Evolutionary conservation across 2,113 vertebrate species (phyloP).

Genomic region (Abramis brama): DNA sequence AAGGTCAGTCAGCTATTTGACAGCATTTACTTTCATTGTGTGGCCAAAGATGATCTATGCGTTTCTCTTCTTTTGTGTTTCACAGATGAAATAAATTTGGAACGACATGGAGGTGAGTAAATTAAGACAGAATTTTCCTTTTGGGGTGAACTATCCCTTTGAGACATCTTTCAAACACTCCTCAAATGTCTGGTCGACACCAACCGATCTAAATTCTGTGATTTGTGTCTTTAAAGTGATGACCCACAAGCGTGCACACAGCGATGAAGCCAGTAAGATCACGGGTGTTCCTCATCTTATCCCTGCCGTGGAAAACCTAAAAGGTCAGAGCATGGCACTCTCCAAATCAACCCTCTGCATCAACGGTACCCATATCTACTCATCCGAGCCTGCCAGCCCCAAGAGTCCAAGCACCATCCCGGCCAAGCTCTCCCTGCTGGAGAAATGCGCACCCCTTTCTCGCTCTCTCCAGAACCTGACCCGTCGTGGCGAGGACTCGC

Average conservation of each 20-base stretch:
- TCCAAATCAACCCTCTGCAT: conserved; percentile 92
- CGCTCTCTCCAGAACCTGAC: conserved; percentile 79
- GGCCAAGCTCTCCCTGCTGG: conserved; percentile 70
- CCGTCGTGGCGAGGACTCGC: conserved; percentile 71
- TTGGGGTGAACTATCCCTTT: too few species aligned
- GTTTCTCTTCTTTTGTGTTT: conserved; percentile 10
- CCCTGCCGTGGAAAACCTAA: conserved; percentile 72
- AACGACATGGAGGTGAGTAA: background rate
- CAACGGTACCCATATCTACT: conserved; percentile 94
- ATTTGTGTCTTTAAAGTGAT: conserved; percentile 63
- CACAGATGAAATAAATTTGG: background rate
- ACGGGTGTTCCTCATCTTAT: conserved; percentile 66
- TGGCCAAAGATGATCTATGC: too few species aligned
- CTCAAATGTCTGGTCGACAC: background rate
- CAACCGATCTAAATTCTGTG: conserved; percentile 6
- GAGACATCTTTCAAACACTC: background rate
- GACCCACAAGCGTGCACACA: conserved; percentile 91
- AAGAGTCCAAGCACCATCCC: conserved; percentile 63
- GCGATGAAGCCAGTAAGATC: conserved; percentile 84
- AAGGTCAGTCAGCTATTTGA: conserved; percentile 64
- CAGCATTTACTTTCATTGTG: background rate
- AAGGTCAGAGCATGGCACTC: conserved; percentile 74
- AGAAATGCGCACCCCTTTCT: conserved; percentile 73
- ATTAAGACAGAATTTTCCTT: background rate
- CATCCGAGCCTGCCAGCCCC: conserved; percentile 71